phyloP scores from a whole-genome alignment of 1,140 invertebrate genomes.

The Subanguina moxae region DNA sequence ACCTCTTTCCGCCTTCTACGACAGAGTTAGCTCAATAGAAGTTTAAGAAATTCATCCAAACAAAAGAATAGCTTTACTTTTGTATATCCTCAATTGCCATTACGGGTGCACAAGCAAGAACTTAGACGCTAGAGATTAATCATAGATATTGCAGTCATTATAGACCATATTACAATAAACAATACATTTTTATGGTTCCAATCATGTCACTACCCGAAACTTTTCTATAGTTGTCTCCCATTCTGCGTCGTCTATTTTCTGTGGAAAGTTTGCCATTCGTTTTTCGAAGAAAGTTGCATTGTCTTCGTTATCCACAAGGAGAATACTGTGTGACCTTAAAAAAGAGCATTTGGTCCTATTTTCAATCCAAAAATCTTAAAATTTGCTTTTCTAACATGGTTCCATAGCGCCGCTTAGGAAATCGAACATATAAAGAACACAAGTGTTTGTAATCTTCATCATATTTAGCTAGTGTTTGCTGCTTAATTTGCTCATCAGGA shows the following conservation, averaged over 20 bases:
- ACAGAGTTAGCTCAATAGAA: not conserved
- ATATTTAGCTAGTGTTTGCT: constrained; percentile 14
- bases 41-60: not conserved
- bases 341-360: not conserved
- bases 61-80: not conserved
- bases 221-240: constrained; percentile 28
- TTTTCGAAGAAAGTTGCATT: constrained; percentile 37
- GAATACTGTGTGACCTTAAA: constrained; percentile 38
- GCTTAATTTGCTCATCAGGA: constrained; percentile 27
- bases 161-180: not conserved
- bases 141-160: not conserved
- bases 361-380: not conserved
- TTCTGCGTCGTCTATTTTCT: constrained; percentile 17
- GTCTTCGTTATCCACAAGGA: constrained; percentile 39
- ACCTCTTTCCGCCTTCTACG: not conserved
- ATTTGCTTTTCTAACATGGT: constrained; percentile 24
- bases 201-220: not conserved
- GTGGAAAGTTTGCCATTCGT: constrained; percentile 20
- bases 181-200: not conserved
- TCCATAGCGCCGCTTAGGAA: constrained; percentile 22
- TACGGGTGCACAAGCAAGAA: not conserved
- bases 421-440: constrained; percentile 35
- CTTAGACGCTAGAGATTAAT: not conserved
- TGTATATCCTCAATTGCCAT: not conserved
- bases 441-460: constrained; percentile 32